A percentile compares a stretch with the other conserved stretches of the same genome.
Evolutionary conservation across 2,113 vertebrate species (phyloP).

Genomic region (Paracanthobrama guichenoti): DNA sequence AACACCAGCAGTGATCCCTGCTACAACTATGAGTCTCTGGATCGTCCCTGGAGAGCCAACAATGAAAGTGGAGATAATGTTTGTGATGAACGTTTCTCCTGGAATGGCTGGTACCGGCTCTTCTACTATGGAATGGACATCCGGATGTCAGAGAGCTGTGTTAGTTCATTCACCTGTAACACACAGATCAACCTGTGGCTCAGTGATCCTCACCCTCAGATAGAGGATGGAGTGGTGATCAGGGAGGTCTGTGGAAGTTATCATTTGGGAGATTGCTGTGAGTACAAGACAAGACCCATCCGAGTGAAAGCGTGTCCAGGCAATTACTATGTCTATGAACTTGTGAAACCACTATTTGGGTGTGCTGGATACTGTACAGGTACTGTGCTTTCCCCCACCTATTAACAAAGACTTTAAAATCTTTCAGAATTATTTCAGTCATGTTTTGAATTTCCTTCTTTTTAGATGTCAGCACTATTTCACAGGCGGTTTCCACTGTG

Average conservation of each 20-base stretch:
- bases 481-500: no score
- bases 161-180: not conserved
- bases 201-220: not conserved
- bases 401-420: not conserved
- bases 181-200: not conserved
- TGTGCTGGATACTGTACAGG: slow-evolving; percentile 48
- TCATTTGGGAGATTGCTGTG: slow-evolving; percentile 7
- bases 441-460: no score
- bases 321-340: slow-evolving; percentile 51
- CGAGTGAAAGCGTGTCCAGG: slow-evolving; percentile 50
- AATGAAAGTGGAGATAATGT: no score
- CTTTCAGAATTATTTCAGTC: not conserved
- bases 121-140: not conserved
- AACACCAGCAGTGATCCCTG: not conserved
- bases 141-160: not conserved
- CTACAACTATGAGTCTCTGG: not conserved
- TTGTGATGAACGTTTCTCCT: not conserved
- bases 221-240: slow-evolving; percentile 1
- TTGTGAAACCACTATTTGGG: not conserved
- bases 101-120: slow-evolving; percentile 27
- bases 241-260: not conserved
- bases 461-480: not conserved
- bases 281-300: slow-evolving; percentile 9
- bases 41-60: no score
- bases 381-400: not conserved